Percentiles rank a stretch among this genome's conserved stretches.
Conservation (phyloP, 2,797 vertebrate genomes). For the Anolis apletophallus region DNA sequence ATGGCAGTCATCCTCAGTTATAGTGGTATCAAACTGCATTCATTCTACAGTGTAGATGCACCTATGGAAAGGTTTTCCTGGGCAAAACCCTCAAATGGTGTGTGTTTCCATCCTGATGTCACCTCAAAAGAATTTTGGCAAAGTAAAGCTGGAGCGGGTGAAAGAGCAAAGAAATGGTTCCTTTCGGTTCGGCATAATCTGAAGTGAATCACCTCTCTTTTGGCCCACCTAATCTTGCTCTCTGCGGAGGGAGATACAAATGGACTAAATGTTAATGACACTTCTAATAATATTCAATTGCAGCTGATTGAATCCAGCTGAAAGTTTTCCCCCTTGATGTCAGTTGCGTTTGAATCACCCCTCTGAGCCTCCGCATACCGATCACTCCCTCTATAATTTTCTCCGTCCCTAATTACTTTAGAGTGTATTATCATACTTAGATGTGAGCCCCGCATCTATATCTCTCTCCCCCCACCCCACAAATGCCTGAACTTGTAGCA, state of each 20-base stretch:
- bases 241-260: not conserved
- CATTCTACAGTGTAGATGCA: no score
- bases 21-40: no score
- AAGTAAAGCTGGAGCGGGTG: no score
- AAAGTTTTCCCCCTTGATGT: constrained; percentile 33
- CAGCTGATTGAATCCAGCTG: constrained; percentile 25
- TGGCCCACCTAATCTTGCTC: not conserved
- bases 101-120: not conserved
- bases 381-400: constrained; percentile 40
- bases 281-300: constrained; percentile 57
- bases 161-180: not conserved
- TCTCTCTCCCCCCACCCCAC: not conserved
- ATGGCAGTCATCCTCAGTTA: no score
- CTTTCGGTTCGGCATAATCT: not conserved
- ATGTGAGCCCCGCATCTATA: constrained; percentile 60
- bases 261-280: constrained; percentile 35
- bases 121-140: not conserved
- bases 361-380: not conserved
- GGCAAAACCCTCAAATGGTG: not conserved
- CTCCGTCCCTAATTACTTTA: constrained; percentile 72
- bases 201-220: not conserved
- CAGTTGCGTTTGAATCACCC: constrained; percentile 28
- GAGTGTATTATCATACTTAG: constrained; percentile 71
- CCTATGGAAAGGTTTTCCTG: not conserved
- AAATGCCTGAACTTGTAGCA: constrained; percentile 77